Conservation (phyloP, 2,113 vertebrate species). For the Varanus salvator region DNA sequence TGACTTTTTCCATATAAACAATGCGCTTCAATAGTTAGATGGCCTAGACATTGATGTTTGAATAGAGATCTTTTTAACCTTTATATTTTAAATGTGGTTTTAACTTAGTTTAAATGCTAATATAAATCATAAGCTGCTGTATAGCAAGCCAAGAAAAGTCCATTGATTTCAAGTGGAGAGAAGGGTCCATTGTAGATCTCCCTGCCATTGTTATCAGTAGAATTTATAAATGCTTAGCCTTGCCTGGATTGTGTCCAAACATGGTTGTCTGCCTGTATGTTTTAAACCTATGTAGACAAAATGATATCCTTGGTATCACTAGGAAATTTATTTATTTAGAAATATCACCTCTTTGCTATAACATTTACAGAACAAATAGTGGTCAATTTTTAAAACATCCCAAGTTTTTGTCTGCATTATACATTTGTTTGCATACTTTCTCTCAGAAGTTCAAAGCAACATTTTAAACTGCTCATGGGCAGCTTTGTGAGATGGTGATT, state of each 20-base stretch:
- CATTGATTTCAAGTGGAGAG: neutral
- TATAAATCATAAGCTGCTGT: no score
- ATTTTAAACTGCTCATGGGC: neutral
- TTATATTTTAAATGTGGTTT: no score
- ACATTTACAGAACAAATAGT: no score
- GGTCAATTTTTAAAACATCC: neutral
- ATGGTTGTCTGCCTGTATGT: neutral
- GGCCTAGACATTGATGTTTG: no score
- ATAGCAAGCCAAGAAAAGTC: no score
- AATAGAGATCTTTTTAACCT: no score
- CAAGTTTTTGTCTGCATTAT: neutral
- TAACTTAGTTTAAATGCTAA: no score
- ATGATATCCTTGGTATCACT: no score
- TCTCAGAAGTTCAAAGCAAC: neutral
- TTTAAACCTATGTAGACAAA: neutral
- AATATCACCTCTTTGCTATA: no score
- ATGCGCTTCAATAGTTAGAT: no score
- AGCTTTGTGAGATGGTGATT: neutral
- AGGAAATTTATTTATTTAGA: no score
- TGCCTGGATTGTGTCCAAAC: neutral
- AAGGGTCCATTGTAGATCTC: neutral
- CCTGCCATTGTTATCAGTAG: neutral
- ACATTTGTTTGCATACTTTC: neutral
- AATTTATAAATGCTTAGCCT: neutral
- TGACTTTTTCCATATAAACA: no score